Evolutionary conservation across 2,797 vertebrate species (phyloP).

Genomic region (Periparus ater): DNA sequence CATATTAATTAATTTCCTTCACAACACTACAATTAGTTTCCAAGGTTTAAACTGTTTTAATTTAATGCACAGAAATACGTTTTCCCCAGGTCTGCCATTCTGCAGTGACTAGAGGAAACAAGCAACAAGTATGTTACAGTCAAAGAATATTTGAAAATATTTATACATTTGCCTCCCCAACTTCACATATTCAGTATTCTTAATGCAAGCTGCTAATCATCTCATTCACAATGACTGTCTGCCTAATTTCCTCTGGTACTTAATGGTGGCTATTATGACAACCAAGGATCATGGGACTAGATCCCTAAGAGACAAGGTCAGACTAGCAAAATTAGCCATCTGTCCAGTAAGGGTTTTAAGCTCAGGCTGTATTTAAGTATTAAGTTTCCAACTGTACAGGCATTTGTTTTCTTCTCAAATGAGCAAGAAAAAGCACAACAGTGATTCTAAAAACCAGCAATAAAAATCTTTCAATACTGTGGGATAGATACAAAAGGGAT

Average conservation of each 20-base stretch:
- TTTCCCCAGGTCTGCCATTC: not conserved
- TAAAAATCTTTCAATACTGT: not conserved
- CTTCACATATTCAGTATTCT: not conserved
- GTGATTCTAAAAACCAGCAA: conserved; percentile 10
- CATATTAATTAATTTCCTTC: not conserved
- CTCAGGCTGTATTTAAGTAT: conserved; percentile 73
- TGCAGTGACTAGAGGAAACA: not conserved
- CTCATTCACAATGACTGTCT: conserved; percentile 48
- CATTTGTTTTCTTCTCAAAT: not conserved
- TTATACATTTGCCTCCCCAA: not conserved
- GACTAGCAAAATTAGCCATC: conserved; percentile 79
- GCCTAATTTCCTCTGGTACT: conserved; percentile 68
- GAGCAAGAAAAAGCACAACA: conserved; percentile 8
- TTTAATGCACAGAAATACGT: not conserved
- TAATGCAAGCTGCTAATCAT: conserved; percentile 1
- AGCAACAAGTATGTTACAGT: not conserved
- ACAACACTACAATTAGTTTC: not conserved
- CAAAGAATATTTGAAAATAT: not conserved
- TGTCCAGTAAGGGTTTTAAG: conserved; percentile 74
- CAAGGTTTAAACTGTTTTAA: not conserved
- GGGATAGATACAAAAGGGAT: not conserved
- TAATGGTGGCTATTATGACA: conserved; percentile 58
- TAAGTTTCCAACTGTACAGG: conserved; percentile 66
- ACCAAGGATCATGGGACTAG: conserved; percentile 72
- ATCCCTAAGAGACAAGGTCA: conserved; percentile 72